Evolutionary conservation across 2,888 invertebrate genomes (phyloP).

Genomic region (Phoenoteleia sp.): DNA sequence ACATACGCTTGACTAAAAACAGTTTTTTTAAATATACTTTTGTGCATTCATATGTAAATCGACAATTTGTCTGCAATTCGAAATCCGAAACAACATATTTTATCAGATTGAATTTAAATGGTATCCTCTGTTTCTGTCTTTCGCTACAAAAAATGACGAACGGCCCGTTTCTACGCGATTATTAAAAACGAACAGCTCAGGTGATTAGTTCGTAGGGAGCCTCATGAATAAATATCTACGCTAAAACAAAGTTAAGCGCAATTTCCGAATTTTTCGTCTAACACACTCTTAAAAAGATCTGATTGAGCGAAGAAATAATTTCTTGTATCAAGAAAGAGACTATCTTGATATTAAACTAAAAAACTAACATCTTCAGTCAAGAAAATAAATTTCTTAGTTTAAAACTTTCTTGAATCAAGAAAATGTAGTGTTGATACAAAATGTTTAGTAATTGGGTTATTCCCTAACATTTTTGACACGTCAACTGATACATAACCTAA

Average conservation of each 20-base stretch:
- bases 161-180: not conserved
- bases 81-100: not conserved
- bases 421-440: too few species aligned
- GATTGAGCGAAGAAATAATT: too few species aligned
- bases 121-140: not conserved
- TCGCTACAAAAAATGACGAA: not conserved
- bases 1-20: not conserved
- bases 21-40: not conserved
- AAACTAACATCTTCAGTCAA: too few species aligned
- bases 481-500: too few species aligned
- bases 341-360: too few species aligned
- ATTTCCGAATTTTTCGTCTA: too few species aligned
- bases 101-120: not conserved
- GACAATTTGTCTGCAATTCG: not conserved
- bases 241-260: not conserved
- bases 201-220: not conserved
- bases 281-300: too few species aligned
- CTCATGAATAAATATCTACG: not conserved
- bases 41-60: not conserved
- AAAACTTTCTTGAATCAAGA: too few species aligned
- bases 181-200: not conserved
- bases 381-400: too few species aligned
- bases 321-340: too few species aligned
- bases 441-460: too few species aligned
- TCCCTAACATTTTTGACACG: too few species aligned